phyloP scores from a whole-genome alignment of 2,113 vertebrate genomes.

The Junco hyemalis region DNA sequence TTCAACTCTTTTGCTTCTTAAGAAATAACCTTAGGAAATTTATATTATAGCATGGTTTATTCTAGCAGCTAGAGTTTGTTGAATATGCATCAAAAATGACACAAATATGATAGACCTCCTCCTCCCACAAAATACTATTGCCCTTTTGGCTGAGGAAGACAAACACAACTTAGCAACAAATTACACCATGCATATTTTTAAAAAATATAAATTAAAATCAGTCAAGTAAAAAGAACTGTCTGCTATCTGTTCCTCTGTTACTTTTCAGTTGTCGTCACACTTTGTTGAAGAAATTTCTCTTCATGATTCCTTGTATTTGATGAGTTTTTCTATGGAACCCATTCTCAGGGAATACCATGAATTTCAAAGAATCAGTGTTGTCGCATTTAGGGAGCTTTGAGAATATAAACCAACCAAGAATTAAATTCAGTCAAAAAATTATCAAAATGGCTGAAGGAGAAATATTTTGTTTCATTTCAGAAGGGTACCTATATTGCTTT shows the following conservation, averaged over 20 bases:
- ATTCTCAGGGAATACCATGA: background rate
- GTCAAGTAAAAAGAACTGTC: background rate
- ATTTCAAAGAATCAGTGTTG: background rate
- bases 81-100: background rate
- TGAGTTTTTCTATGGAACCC: background rate
- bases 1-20: background rate
- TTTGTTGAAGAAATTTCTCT: background rate
- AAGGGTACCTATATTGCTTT: background rate
- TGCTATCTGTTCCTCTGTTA: background rate
- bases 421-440: background rate
- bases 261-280: conserved; percentile 3
- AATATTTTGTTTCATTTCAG: background rate
- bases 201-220: background rate
- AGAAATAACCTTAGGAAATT: background rate
- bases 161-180: conserved; percentile 34
- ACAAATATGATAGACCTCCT: background rate
- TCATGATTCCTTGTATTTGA: background rate
- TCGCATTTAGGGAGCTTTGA: background rate
- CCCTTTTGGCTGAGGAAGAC: conserved; percentile 7
- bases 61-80: background rate
- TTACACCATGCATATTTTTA: conserved; percentile 38
- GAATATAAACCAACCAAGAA: background rate
- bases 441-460: background rate
- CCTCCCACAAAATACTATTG: background rate
- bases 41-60: background rate